Base-by-base conservation (phyloP, 2,113 vertebrate species). In the Oreochromis aureus region DNA sequence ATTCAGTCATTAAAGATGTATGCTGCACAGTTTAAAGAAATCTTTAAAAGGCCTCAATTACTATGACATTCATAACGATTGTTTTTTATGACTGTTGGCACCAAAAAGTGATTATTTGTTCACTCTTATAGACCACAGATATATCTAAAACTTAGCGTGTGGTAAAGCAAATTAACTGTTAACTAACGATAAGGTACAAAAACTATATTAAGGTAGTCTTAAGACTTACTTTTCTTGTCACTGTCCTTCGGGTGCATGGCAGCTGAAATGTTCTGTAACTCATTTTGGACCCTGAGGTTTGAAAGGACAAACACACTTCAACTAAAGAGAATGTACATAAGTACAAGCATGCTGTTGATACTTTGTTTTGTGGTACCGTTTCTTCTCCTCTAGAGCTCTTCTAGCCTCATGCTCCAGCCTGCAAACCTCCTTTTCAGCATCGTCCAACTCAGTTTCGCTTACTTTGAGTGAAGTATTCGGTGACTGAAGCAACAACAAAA, bases 321-420 rank as follows among this genome's bases (percentile, higher is more conserved):
- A 58, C 27, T n/a, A 30, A 53, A 27, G 24, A 86, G 34, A 59
- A 27, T 1, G n/a, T 9, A 36, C 13, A 30, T 9, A 32, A 19
- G 24, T 51, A 51, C 71, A 48, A 44, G 6, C 22, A 54, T 18
- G 76, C 44, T 80, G 12, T 22, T 39, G 22, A 22, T 13, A 19
- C 3, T 59, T 44, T 79, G 11, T 5, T 66, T n/a, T 82, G 44
- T 8, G 80, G 85, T 95, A 97, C 89, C 80, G 85, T 84, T 96
- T 92, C 1, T 95, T 96, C 59, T 84, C 95, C 85, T 95, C 89
- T 73, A 95, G 79, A 79, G 92, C 90, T 16, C 11, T 89, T 54
- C 36, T 88, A 48, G 55, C 56, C 66, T 95, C 90, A 41, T 88
- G 44, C 83, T 91, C 85, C 0, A 96, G 86, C 30, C 13, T 46